phyloP scores from a whole-genome alignment of 2,797 vertebrate species.

The Ataeniobius toweri region DNA sequence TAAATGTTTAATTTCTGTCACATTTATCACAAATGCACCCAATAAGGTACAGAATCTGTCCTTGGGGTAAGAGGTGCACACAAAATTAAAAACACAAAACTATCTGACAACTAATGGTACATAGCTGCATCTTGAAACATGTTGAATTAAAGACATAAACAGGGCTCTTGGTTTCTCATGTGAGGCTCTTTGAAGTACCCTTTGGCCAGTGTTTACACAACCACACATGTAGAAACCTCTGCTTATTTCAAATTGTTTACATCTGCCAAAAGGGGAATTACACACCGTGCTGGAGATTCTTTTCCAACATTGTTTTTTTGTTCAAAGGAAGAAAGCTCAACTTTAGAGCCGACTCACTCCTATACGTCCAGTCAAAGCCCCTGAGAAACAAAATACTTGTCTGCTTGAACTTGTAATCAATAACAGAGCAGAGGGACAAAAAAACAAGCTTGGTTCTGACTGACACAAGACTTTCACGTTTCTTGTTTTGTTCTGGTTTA shows the following conservation, averaged over 20 bases:
- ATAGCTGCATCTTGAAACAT: not conserved
- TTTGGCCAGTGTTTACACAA: constrained; percentile 1
- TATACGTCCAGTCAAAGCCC: not conserved
- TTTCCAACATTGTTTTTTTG: constrained; percentile 1
- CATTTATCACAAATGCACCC: not conserved
- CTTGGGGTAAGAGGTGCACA: not conserved
- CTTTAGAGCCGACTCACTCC: not conserved
- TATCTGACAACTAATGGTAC: not conserved
- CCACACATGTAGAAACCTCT: constrained; percentile 17
- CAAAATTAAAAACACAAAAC: not conserved
- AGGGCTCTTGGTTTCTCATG: not conserved
- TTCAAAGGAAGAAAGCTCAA: not conserved
- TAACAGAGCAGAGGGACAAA: not conserved
- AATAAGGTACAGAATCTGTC: not conserved
- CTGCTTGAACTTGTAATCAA: constrained; percentile 23
- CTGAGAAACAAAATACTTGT: constrained; percentile 13
- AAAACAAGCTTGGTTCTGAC: constrained; percentile 4
- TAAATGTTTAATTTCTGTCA: not conserved
- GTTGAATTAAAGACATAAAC: not conserved
- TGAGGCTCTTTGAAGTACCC: not conserved
- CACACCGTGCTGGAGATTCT: constrained; percentile 13
- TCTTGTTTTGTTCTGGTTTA: constrained; percentile 1
- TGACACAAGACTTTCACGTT: not conserved
- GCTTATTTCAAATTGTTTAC: constrained; percentile 16
- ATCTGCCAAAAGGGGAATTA: constrained; percentile 21